Conservation (phyloP, 2,797 vertebrate species). For the Ispidina lecontei region DNA sequence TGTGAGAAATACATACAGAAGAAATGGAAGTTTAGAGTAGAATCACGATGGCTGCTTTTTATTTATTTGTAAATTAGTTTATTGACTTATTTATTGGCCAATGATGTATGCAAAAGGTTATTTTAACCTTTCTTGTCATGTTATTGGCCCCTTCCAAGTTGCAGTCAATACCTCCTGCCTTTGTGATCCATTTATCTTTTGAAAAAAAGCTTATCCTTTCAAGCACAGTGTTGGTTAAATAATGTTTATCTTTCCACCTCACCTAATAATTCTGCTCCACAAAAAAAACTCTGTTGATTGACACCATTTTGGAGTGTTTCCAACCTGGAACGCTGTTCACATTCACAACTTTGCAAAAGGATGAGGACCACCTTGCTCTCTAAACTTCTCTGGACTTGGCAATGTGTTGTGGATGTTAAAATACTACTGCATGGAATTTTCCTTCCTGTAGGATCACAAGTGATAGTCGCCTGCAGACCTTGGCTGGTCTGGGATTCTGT, state of each 20-base stretch:
- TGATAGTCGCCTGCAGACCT: not conserved
- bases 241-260: conserved; percentile 12
- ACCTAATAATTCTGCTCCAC: not conserved
- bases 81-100: not conserved
- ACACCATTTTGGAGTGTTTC: not conserved
- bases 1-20: not conserved
- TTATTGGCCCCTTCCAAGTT: conserved; percentile 22
- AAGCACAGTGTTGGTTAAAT: conserved; percentile 57
- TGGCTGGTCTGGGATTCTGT: not conserved
- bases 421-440: too few species aligned
- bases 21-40: not conserved
- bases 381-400: not conserved
- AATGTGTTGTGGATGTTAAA: too few species aligned
- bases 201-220: conserved; percentile 8
- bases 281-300: not conserved
- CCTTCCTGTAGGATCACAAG: too few species aligned
- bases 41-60: not conserved
- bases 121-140: conserved; percentile 56
- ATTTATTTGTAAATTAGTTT: not conserved
- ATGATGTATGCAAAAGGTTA: conserved; percentile 35
- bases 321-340: not conserved
- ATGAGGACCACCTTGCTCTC: not conserved
- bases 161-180: conserved; percentile 43
- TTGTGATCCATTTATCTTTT: conserved; percentile 65
- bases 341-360: not conserved